Conservation (phyloP, 2,113 vertebrate genomes). For the Vombatus ursinus region DNA sequence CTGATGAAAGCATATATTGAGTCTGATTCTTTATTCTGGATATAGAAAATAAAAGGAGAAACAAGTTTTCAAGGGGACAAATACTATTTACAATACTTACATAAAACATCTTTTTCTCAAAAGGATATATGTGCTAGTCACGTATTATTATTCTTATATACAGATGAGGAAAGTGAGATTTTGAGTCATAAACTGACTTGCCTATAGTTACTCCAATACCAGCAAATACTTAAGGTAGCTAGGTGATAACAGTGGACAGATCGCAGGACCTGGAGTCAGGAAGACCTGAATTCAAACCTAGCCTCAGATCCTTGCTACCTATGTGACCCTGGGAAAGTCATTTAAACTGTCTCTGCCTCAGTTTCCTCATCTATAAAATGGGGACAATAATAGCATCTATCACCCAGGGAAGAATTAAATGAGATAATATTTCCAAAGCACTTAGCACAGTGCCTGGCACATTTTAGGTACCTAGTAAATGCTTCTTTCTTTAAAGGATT, state of each 20-base stretch:
- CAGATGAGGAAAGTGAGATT: background rate
- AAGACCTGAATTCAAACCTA: background rate
- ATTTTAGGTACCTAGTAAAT: too few species aligned
- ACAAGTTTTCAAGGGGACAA: background rate
- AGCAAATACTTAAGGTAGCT: background rate
- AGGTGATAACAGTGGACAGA: background rate
- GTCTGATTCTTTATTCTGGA: background rate
- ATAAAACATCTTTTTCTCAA: background rate
- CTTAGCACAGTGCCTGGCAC: background rate
- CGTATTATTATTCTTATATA: background rate
- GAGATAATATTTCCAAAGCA: background rate
- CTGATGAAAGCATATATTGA: conserved; percentile 36
- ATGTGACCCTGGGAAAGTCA: background rate
- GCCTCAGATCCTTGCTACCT: background rate
- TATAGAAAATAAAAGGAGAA: conserved; percentile 26
- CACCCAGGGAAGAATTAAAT: background rate
- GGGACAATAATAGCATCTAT: background rate
- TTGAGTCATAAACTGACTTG: background rate
- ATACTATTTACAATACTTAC: background rate
- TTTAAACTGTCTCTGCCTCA: background rate
- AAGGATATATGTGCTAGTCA: background rate
- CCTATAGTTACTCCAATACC: background rate
- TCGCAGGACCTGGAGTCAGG: background rate
- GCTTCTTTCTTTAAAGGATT: too few species aligned
- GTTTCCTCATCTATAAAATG: background rate